Conservation (phyloP, 1,140 invertebrate species). For the Zaprionus taronus region DNA sequence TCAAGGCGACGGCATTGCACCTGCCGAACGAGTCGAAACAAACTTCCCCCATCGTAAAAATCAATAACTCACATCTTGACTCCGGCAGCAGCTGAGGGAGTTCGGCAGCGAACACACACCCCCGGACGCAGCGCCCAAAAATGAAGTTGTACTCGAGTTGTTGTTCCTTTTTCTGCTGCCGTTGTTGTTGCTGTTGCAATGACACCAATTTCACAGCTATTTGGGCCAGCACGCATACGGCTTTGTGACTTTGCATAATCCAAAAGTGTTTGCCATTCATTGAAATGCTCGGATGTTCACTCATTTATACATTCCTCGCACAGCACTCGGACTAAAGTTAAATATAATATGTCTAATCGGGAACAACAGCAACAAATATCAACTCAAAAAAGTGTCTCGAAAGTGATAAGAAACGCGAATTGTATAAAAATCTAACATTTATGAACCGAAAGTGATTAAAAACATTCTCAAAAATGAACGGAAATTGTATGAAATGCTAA, state of each 20-base stretch:
- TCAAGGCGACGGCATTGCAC: slow-evolving; percentile 23
- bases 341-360: slow-evolving; percentile 54
- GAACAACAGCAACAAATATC: slow-evolving; percentile 11
- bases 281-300: neutral
- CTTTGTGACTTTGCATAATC: slow-evolving; percentile 6
- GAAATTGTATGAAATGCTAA: neutral
- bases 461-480: neutral
- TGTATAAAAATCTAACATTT: neutral
- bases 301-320: neutral
- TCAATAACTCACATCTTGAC: slow-evolving; percentile 68
- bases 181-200: slow-evolving; percentile 36
- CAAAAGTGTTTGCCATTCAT: neutral
- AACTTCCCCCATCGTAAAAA: slow-evolving; percentile 52
- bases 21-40: slow-evolving; percentile 28
- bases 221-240: neutral
- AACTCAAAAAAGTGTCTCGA: neutral
- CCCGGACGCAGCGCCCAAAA: slow-evolving; percentile 25
- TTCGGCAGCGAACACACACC: slow-evolving; percentile 30
- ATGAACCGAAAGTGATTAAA: neutral
- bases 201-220: slow-evolving; percentile 47
- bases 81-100: slow-evolving; percentile 20
- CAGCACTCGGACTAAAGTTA: slow-evolving; percentile 72
- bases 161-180: neutral
- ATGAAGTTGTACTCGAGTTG: slow-evolving; percentile 23
- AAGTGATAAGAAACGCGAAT: neutral